Base-by-base conservation (phyloP, 2,113 vertebrate species). In the Smithornis capensis region DNA sequence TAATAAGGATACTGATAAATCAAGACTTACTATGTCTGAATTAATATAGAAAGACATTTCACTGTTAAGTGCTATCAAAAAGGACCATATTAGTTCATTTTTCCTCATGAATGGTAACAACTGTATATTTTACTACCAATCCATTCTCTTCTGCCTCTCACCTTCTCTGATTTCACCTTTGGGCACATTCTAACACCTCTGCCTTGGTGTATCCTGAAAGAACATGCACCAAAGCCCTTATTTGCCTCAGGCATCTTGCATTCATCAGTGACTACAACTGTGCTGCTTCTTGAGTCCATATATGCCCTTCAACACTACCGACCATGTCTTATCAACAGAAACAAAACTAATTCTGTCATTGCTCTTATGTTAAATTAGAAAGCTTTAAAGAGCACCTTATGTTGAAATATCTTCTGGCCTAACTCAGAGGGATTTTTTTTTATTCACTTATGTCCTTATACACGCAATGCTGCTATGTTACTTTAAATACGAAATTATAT, bases 231-330 rank as follows among this genome's bases (percentile, higher is more conserved):
- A 91, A 73, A 95, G 40, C 37, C 64, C 38, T 74, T 67, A 52
- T 64, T 92, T 0, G 64, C 95, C 92, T 87, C 60, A 81, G 89
- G 92, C 95, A 87, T 68, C 42, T 94, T 92, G 60, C 83, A 78
- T 64, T 89, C 60, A 49, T 75, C 80, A 82, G 44, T 68, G 83
- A 77, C 63, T 71, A 77, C 35, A 84, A 15, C 60, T 47, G 16
- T 84, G 56, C 31, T 74, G 24, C 40, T 83, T 75, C 68, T 53
- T 83, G 40, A 64, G 75, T 87, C 47, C 53, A 52, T 63, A 24
- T 56, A 45, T 25, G 40, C 59, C 64, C 94, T 90, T 94, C 70
- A 77, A 83, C 33, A 40, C 27, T 74, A 70, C 52, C 0, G 0
- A 83, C 82, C 56, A 68, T 14, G 17, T 49, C 67, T 90, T 64